These are phyloP conservation scores for Selenia dentaria DNA, from an alignment of 2,888 invertebrate species.

Conservation along the genomic window DNA sequence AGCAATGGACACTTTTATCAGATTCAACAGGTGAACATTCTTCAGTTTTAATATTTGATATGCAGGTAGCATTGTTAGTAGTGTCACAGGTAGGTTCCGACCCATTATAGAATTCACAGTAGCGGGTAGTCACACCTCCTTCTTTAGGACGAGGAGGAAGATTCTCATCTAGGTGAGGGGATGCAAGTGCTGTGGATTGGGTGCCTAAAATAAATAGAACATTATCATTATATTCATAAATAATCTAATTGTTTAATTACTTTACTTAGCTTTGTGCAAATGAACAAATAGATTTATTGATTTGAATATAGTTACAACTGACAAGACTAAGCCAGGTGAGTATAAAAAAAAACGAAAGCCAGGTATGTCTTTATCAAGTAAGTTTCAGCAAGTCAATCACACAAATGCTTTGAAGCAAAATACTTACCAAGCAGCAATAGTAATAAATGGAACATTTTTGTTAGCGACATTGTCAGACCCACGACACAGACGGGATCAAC, in stretches of 20 bases:
- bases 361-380: too few relatives aligned
- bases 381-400: too few relatives aligned
- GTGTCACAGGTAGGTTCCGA: slow-evolving; percentile 55
- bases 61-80: slow-evolving; percentile 42
- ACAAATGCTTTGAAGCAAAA: too few relatives aligned
- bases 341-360: too few relatives aligned
- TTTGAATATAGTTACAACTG: too few relatives aligned
- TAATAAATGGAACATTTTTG: slow-evolving; percentile 44
- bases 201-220: slow-evolving; percentile 43
- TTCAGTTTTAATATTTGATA: slow-evolving; percentile 62
- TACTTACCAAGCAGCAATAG: slow-evolving; percentile 63
- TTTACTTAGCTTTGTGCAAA: too few relatives aligned
- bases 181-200: slow-evolving; percentile 40
- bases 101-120: slow-evolving; percentile 89
- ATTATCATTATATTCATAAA: too few relatives aligned
- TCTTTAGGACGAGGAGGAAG: slow-evolving; percentile 74
- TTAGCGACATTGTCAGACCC: slow-evolving; percentile 54
- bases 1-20: slow-evolving; percentile 92
- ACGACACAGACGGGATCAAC: slow-evolving; percentile 58
- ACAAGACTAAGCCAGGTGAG: too few relatives aligned
- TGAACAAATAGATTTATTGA: too few relatives aligned
- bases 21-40: slow-evolving; percentile 88
- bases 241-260: neutral
- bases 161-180: slow-evolving; percentile 65
- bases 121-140: slow-evolving; percentile 78